Evolutionary conservation across 2,888 invertebrate genomes (phyloP), one percentile per base, ranked within the genome.

Genomic region (Palloptera scutellata): DNA sequence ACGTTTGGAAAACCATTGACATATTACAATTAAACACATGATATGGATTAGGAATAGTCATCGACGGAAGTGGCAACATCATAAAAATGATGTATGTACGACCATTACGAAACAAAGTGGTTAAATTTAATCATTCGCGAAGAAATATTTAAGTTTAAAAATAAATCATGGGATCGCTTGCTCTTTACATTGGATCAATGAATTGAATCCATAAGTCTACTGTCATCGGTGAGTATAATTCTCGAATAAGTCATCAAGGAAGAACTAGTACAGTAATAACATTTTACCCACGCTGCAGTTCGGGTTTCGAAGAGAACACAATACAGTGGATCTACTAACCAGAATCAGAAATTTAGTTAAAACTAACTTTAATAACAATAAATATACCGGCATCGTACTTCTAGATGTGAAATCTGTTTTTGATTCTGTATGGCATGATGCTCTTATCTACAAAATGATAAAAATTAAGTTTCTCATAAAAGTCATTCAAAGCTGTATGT

Each of bases 351-450:
- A 77, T 57, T n/a, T 72, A 19, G 72, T 76, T 13, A 66, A 71
- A 1, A 55, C 72, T 8, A 76, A 74, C 19, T 75, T 79, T n/a
- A 74, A 76, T 45, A 64, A 66, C 4, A 72, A 72, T 40, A 64
- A 76, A 58, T 67, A 68, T 6, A 78, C 77, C 4, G 77, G 74
- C 9, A 72, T 78, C 19, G 68, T 78, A 1, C 68, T 79, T 10
- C 67, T 83, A 0, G 81, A 83, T 60, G 69, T 81, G 1, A 73
- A 76, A 53, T 77, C 78, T 65, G 81, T 79, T 0, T 81, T 83
- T 66, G 77, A 82, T 69, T 72, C 73, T 13, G 78, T 83, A 3
- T 81, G 80, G 78, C 79, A 80, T 30, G 30, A 30, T 30, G 30
- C 30, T 6, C 30, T 30, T 30, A 30, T 30, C 30, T 30, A 30